Conservation (phyloP, 1,140 invertebrate genomes). For the Drosophila subobscura region DNA sequence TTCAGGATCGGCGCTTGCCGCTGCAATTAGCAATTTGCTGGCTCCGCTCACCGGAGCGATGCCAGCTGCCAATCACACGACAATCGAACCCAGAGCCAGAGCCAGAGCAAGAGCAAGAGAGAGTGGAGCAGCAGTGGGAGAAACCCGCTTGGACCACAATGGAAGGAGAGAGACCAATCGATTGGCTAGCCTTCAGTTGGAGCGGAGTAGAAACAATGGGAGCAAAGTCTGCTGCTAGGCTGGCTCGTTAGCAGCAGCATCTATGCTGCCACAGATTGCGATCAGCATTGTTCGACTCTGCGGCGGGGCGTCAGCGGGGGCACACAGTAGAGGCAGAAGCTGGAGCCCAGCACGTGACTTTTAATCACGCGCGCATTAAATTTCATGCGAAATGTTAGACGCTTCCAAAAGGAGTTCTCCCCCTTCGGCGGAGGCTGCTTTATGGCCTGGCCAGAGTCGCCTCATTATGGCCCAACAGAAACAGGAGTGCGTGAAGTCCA, state of each 20-base stretch:
- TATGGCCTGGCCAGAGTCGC: constrained; percentile 25
- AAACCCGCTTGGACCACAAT: constrained; percentile 51
- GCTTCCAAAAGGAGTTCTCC: constrained; percentile 30
- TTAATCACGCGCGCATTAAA: constrained; percentile 78
- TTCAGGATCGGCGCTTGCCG: constrained; percentile 56
- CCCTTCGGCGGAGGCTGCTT: not conserved
- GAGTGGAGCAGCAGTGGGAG: constrained; percentile 8
- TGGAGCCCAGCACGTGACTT: constrained; percentile 74
- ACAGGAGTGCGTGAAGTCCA: constrained; percentile 41
- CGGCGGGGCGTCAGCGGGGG: constrained; percentile 26
- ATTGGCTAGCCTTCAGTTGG: constrained; percentile 62
- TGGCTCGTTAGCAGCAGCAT: constrained; percentile 65
- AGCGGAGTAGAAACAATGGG: constrained; percentile 50
- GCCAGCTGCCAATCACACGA: constrained; percentile 67
- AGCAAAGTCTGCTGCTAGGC: constrained; percentile 40
- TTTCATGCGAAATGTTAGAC: constrained; percentile 62
- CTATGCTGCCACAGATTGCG: constrained; percentile 61
- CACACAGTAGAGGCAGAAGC: constrained; percentile 66
- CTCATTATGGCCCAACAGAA: constrained; percentile 32
- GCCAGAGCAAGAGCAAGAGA: not conserved
- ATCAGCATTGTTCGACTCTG: constrained; percentile 73
- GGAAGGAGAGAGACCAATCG: constrained; percentile 60
- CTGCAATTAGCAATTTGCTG: constrained; percentile 58
- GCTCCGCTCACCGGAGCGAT: constrained; percentile 5
- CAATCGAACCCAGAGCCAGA: constrained; percentile 53